Evolutionary conservation across 2,797 vertebrate genomes (phyloP), one percentile per base, ranked within the genome.

Genomic region (Cynopterus sphinx): DNA sequence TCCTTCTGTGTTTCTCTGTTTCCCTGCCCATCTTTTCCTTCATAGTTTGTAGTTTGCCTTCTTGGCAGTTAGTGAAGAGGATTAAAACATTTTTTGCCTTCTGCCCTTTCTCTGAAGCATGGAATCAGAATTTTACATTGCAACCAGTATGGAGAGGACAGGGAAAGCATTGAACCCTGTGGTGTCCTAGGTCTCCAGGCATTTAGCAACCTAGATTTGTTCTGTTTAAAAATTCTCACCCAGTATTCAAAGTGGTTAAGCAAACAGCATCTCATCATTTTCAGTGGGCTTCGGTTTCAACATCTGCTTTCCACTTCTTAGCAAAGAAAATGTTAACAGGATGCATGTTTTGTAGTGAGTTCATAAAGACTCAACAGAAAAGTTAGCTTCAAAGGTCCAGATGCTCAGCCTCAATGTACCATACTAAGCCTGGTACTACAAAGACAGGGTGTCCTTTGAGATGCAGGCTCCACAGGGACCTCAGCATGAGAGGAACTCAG

Each of bases 211-310:
- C 74, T 84, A 71, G 49, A 70, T 55, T 83, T n/a, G 39, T 39
- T 84, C 77, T 86, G 68, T 67, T 92, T 89, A 63, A 61, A 87
- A 90, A 46, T 67, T 77, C 22, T 94, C 74, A 91, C 70, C 49
- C 16, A 8, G 6, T 39, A 26, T 53, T 86, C n/a, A 53, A 15
- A 86, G 24, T 61, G 51, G 36, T 73, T 79, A 86, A 57, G 41
- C 28, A 71, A 95, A 84, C 24, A 79, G 7, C 71, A 63, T 92
- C 41, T 94, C 33, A 28, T 57, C 6, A 41, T 9, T 24, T 88
- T 63, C n/a, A 2, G 24, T 1, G 17, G n/a, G 15, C 31, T 68
- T 31, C 51, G 53, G 10, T 26, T 17, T 90, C 51, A 49, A 12
- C 2, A 31, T 53, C 4, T 1, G 55, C 57, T 84, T 88, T 24